phyloP scores from a whole-genome alignment of 2,797 vertebrate species.

The Thunnus albacares region DNA sequence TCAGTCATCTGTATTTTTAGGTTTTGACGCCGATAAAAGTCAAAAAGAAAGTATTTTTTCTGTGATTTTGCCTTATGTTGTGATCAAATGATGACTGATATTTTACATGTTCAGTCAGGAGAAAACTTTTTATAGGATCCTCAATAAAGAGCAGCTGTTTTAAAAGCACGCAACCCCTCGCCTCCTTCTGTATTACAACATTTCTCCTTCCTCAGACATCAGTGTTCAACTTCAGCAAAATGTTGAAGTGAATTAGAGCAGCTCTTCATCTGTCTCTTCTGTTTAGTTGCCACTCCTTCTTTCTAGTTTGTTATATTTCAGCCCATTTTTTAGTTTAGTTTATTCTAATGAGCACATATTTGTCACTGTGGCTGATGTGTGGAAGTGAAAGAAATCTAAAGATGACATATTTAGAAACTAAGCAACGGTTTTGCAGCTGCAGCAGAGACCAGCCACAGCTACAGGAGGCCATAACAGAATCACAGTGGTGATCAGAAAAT shows the following conservation, averaged over 20 bases:
- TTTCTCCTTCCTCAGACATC: not conserved
- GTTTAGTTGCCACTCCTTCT: not conserved
- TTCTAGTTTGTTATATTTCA: constrained; percentile 1
- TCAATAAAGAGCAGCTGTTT: constrained; percentile 8
- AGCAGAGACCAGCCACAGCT: not conserved
- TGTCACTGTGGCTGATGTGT: constrained; percentile 33
- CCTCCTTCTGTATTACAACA: constrained; percentile 19
- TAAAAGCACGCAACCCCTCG: not conserved
- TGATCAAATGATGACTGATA: not conserved
- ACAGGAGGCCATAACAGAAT: not conserved
- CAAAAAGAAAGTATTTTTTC: not conserved
- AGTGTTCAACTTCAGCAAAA: constrained; percentile 20
- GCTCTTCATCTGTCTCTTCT: constrained; percentile 7
- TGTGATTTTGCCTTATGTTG: not conserved
- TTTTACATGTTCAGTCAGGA: not conserved
- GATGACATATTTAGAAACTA: constrained; percentile 67
- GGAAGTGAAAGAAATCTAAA: constrained; percentile 70
- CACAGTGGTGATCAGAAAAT: not conserved
- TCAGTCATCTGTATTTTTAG: not conserved
- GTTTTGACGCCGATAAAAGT: not conserved
- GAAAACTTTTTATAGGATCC: not conserved
- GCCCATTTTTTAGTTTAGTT: not conserved
- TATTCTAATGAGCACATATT: not conserved
- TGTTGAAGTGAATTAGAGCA: not conserved
- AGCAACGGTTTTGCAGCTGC: constrained; percentile 52